Base-by-base conservation (phyloP, 2,888 invertebrate species). In the Pogonocherus hispidulus region DNA sequence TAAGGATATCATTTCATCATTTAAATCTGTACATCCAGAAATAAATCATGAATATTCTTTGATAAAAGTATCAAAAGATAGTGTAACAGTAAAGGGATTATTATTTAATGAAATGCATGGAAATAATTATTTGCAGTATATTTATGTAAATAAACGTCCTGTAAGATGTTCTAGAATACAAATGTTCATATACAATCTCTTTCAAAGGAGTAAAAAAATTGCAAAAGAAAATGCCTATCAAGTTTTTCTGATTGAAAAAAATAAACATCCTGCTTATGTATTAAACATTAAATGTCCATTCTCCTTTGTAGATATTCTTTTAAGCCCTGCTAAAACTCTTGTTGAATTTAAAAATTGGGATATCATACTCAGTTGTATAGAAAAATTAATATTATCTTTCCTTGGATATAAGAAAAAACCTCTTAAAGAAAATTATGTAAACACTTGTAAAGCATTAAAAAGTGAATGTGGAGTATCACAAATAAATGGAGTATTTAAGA, bases 101-200 rank as follows among this genome's bases (percentile, higher is more conserved):
- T 86, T 93, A 64, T 87, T 88, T 46, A 89, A 86, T 72, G 86
- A 87, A 47, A 78, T 84, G 9, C 82, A 85, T 63, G 73, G 77
- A 46, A 86, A 84, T 47, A 88, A 87, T 70, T 83, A 84, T 62
- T 81, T 87, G 19, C 91, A 92, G 77, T 91, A 89, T 84, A 84
- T 93, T 52, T 93, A 89, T 83, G 86, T 93, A 3, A 93, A 93
- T 84, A 89, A 88, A 73, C 86, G 89, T 72, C 86, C 87, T 46
- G 81, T 93, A 2, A 74, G 84, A 54, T 88, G 87, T 67, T 86
- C 87, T 35, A 87, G 87, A 81, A 83, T 90, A 55, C 87, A 88
- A 72, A 87, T 86, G 74, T 70, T 85, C 23, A 69, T 89, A 3
- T 85, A 85, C 63, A 76, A 81, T 47, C 57, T 85, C 18, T 79